Evolutionary conservation across 2,888 invertebrate genomes (phyloP).

Genomic region (Meta bourneti): DNA sequence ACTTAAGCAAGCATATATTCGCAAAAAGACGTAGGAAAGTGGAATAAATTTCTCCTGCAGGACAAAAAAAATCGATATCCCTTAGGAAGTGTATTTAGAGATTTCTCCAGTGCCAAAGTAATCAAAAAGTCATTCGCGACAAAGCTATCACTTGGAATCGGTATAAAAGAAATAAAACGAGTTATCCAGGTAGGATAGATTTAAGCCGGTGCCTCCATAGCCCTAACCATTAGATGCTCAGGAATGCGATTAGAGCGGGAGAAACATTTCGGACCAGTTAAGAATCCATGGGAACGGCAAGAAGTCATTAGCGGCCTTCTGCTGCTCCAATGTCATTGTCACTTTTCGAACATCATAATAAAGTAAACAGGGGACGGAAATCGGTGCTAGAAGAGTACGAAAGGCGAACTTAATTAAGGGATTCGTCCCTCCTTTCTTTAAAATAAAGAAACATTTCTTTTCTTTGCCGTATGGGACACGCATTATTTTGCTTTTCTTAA

Average conservation of each 20-base stretch:
- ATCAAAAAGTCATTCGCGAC: background rate
- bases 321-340: slow-evolving; percentile 63
- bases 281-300: slow-evolving; percentile 43
- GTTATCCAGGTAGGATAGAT: slow-evolving; percentile 18
- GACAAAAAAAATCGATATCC: background rate
- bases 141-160: background rate
- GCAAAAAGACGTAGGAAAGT: no score
- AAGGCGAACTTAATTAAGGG: slow-evolving; percentile 8
- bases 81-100: background rate
- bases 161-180: slow-evolving; percentile 4
- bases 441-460: background rate
- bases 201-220: slow-evolving; percentile 9
- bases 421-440: background rate
- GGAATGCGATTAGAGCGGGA: slow-evolving; percentile 61
- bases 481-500: background rate
- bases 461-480: background rate
- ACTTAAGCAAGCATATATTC: no score
- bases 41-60: no score
- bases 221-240: slow-evolving; percentile 51
- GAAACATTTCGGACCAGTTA: slow-evolving; percentile 54
- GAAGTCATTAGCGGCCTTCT: slow-evolving; percentile 52
- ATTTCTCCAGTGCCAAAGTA: background rate
- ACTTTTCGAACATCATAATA: slow-evolving; percentile 52
- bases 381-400: background rate
- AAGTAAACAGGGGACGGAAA: slow-evolving; percentile 24